Conservation (phyloP, 35 echinoderm and acorn worm genomes). For the Patiria miniata region DNA sequence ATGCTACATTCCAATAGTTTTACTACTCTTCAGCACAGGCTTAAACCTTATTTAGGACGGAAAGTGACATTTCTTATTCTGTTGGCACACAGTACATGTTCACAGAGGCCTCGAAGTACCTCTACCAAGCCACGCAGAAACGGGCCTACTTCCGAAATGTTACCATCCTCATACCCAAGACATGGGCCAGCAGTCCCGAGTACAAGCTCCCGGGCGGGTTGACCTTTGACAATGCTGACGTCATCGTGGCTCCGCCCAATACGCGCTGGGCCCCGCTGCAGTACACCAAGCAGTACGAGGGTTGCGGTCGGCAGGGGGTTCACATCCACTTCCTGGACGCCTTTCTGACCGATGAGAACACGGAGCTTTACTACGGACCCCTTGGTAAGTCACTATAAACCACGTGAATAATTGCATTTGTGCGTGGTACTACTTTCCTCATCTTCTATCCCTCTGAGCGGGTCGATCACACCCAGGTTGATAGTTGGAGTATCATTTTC, state of each 20-base stretch:
- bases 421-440: neutral
- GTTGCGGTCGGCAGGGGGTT: slow-evolving; percentile 67
- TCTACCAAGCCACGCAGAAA: slow-evolving; percentile 58
- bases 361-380: slow-evolving; percentile 55
- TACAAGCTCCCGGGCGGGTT: slow-evolving; percentile 22
- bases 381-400: slow-evolving; percentile 40
- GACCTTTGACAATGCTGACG: slow-evolving; percentile 57
- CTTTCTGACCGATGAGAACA: slow-evolving; percentile 43
- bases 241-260: slow-evolving; percentile 59
- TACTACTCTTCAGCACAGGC: too few relatives aligned
- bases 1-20: too few relatives aligned
- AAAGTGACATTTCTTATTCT: too few relatives aligned
- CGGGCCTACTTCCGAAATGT: slow-evolving; percentile 61
- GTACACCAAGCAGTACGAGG: slow-evolving; percentile 67
- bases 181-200: slow-evolving; percentile 47
- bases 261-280: slow-evolving; percentile 58
- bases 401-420: neutral
- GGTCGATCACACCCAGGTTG: too few relatives aligned
- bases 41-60: too few relatives aligned
- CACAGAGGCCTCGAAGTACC: slow-evolving; percentile 51
- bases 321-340: slow-evolving; percentile 69
- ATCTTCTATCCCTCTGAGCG: neutral
- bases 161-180: slow-evolving; percentile 60
- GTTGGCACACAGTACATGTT: slow-evolving; percentile 57
- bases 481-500: too few relatives aligned